Percentiles rank a stretch among this genome's conserved stretches.
Evolutionary conservation across 2,888 invertebrate species (phyloP).

Genomic region (Anoncus sp.): DNA sequence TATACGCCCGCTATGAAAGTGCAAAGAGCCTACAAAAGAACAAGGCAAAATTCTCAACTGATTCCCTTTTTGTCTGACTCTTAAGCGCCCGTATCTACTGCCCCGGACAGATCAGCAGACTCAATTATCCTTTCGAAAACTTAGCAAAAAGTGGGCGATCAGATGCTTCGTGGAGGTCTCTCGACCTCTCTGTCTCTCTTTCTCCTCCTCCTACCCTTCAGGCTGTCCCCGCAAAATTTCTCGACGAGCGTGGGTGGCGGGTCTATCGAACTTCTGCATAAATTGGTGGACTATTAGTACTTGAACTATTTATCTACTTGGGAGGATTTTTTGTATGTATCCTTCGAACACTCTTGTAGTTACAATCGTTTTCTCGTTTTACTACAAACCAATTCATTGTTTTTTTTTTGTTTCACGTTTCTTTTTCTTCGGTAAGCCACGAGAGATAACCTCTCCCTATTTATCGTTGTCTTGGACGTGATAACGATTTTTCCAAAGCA

Average conservation of each 20-base stretch:
- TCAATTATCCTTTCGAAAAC: slow-evolving; percentile 44
- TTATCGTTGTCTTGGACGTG: slow-evolving; percentile 17
- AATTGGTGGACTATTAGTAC: slow-evolving; percentile 34
- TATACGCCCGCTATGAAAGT: neutral
- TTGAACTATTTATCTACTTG: neutral
- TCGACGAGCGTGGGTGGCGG: neutral
- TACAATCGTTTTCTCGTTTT: neutral
- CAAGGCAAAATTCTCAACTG: slow-evolving; percentile 5
- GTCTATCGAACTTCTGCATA: slow-evolving; percentile 41
- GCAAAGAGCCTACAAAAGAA: neutral
- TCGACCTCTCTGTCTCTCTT: neutral
- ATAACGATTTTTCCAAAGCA: slow-evolving; percentile 39
- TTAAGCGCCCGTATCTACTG: slow-evolving; percentile 27
- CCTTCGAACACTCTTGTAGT: neutral
- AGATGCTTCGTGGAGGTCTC: neutral
- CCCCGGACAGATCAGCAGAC: slow-evolving; percentile 16
- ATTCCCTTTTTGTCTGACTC: slow-evolving; percentile 27
- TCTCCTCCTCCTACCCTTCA: neutral
- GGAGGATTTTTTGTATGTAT: neutral
- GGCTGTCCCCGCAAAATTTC: neutral
- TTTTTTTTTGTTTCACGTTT: neutral
- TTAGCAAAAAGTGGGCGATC: slow-evolving; percentile 13
- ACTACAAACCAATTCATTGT: slow-evolving; percentile 17
- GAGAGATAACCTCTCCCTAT: slow-evolving; percentile 25
- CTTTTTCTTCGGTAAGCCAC: slow-evolving; percentile 20